Conservation (phyloP, 1,140 invertebrate genomes). For the Hyles euphorbiae region DNA sequence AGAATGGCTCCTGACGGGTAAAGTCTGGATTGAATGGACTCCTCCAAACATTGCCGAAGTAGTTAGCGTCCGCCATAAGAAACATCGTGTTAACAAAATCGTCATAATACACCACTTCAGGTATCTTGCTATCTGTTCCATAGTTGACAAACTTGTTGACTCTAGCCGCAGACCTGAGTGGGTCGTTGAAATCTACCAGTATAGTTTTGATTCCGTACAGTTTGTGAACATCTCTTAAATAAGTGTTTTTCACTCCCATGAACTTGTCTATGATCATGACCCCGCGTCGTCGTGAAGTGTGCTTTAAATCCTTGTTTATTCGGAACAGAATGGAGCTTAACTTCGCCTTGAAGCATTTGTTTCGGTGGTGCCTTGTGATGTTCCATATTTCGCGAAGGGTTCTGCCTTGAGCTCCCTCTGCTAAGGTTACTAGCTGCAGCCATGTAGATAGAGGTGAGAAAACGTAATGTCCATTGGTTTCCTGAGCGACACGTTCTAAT, state of each 20-base stretch:
- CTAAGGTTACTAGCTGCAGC: constrained; percentile 62
- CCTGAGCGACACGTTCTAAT: constrained; percentile 42
- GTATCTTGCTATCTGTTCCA: constrained; percentile 31
- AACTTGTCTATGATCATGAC: constrained; percentile 43
- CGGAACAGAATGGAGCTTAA: constrained; percentile 37
- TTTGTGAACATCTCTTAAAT: constrained; percentile 27
- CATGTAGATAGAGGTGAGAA: constrained; percentile 71
- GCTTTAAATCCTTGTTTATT: constrained; percentile 31
- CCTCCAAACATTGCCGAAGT: constrained; percentile 84
- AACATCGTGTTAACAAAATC: constrained; percentile 75
- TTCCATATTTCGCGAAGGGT: constrained; percentile 60
- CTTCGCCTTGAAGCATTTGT: constrained; percentile 42
- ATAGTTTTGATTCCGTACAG: constrained; percentile 36
- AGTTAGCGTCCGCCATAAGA: constrained; percentile 81
- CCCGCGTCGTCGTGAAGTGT: constrained; percentile 31
- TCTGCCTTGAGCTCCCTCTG: constrained; percentile 59
- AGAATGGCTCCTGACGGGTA: constrained; percentile 72
- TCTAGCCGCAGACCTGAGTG: constrained; percentile 23
- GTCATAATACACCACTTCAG: constrained; percentile 33
- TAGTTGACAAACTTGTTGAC: constrained; percentile 35
- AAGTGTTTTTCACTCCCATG: constrained; percentile 38
- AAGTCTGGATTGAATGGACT: constrained; percentile 76
- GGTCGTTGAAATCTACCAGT: constrained; percentile 36
- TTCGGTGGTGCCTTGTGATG: constrained; percentile 50
- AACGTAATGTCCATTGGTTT: constrained; percentile 48